phyloP scores from a whole-genome alignment of 2,113 vertebrate genomes.

The Onychostruthus taczanowskii region DNA sequence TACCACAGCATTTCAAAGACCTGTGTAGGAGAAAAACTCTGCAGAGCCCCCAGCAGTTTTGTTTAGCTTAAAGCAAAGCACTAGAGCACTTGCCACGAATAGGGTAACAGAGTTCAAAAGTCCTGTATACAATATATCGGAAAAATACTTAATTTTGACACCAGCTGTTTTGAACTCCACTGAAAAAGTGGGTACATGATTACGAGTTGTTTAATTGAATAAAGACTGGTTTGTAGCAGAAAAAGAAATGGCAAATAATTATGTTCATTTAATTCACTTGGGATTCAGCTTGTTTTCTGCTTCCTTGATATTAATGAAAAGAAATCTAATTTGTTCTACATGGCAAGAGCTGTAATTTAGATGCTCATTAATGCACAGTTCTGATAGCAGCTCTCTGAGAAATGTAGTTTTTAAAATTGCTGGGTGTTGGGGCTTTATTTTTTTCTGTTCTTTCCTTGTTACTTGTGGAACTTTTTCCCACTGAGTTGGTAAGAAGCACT shows the following conservation, averaged over 20 bases:
- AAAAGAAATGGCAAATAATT: constrained; percentile 64
- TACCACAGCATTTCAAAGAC: not conserved
- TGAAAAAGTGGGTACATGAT: not conserved
- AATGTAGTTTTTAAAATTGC: constrained; percentile 50
- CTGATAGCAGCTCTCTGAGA: constrained; percentile 54
- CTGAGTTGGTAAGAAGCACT: not conserved
- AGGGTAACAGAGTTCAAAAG: not conserved
- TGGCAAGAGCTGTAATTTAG: constrained; percentile 73
- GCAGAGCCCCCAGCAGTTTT: not conserved
- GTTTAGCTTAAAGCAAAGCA: not conserved
- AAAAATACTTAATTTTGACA: not conserved
- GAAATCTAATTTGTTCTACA: constrained; percentile 78
- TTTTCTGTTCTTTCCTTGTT: not conserved
- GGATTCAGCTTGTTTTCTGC: constrained; percentile 72
- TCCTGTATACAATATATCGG: not conserved
- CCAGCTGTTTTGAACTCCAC: not conserved
- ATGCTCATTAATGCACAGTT: constrained; percentile 70
- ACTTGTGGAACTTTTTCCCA: not conserved
- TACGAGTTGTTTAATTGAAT: constrained; percentile 64
- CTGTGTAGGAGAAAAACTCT: accelerated
- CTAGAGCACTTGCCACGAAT: not conserved
- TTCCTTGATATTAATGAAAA: constrained; percentile 76
- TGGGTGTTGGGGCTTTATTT: not conserved
- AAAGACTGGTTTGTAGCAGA: constrained; percentile 55
- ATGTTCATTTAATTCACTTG: constrained; percentile 54